phyloP scores from a whole-genome alignment of 2,888 invertebrate genomes.

The Tuta absoluta region DNA sequence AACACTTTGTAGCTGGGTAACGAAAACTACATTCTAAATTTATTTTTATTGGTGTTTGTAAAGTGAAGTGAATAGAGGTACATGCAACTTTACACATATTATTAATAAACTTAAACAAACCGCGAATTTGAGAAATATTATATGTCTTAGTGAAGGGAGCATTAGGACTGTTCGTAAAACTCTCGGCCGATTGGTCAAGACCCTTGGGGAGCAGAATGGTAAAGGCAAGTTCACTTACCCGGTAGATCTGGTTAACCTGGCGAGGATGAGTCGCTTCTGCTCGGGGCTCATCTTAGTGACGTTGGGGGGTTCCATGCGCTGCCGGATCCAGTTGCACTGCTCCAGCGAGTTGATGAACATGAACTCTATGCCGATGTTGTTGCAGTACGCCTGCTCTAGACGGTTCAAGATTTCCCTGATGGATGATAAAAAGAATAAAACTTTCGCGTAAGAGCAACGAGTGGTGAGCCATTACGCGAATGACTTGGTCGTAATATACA shows the following conservation, averaged over 20 bases:
- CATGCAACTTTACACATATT: too few relatives aligned
- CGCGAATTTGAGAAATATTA: too few relatives aligned
- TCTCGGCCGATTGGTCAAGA: too few relatives aligned
- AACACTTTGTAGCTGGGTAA: neutral
- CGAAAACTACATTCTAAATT: neutral
- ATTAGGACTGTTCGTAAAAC: too few relatives aligned
- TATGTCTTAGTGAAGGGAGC: too few relatives aligned
- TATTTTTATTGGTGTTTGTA: too few relatives aligned
- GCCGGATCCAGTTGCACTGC: constrained; percentile 99
- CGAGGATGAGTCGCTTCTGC: constrained; percentile 96
- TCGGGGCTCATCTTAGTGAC: constrained; percentile 91
- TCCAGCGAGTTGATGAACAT: constrained; percentile 99
- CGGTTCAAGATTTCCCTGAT: constrained; percentile 91
- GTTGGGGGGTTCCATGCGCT: constrained; percentile 96
- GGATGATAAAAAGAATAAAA: constrained; percentile 16
- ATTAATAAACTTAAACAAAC: too few relatives aligned
- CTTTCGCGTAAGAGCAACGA: too few relatives aligned
- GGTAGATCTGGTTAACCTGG: constrained; percentile 95
- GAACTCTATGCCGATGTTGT: constrained; percentile 98
- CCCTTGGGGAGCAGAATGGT: too few relatives aligned
- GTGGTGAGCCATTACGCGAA: too few relatives aligned
- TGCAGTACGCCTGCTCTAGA: constrained; percentile 96
- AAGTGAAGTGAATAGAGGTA: too few relatives aligned
- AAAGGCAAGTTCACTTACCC: constrained; percentile 79
- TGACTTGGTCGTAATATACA: too few relatives aligned